Conservation (phyloP, 2,888 invertebrate species). For the Clitarchus hookeri region DNA sequence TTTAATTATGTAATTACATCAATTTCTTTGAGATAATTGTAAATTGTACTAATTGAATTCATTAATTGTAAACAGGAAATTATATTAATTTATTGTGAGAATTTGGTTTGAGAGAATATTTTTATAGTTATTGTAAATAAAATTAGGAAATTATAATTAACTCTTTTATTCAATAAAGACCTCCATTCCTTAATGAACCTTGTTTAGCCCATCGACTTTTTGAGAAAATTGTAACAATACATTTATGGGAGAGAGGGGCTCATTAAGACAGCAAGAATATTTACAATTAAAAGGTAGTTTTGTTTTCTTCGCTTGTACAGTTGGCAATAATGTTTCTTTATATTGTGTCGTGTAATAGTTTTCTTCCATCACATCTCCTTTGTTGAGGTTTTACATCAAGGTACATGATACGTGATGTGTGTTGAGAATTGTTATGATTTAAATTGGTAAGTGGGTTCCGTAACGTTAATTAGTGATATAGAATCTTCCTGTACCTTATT, state of each 20-base stretch:
- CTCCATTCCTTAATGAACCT: too few relatives aligned
- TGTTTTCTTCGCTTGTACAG: background rate
- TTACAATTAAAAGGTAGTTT: background rate
- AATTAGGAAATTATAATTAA: too few relatives aligned
- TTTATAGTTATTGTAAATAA: too few relatives aligned
- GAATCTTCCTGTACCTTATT: background rate
- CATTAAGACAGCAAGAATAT: background rate
- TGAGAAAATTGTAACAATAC: too few relatives aligned
- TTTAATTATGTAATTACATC: too few relatives aligned
- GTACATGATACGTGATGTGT: background rate
- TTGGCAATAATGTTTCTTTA: background rate
- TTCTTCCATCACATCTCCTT: background rate
- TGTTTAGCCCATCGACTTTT: too few relatives aligned
- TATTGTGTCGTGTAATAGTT: background rate
- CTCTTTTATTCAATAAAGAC: too few relatives aligned
- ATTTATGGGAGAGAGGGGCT: background rate
- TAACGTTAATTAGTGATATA: background rate
- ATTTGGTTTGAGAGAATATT: too few relatives aligned
- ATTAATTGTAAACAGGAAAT: too few relatives aligned
- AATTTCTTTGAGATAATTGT: too few relatives aligned
- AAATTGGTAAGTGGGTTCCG: background rate
- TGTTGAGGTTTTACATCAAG: background rate
- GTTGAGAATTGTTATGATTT: background rate
- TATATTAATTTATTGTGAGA: too few relatives aligned
- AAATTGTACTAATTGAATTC: too few relatives aligned